Conservation (phyloP, 1,140 invertebrate species). For the Tetramorium simillimum region DNA sequence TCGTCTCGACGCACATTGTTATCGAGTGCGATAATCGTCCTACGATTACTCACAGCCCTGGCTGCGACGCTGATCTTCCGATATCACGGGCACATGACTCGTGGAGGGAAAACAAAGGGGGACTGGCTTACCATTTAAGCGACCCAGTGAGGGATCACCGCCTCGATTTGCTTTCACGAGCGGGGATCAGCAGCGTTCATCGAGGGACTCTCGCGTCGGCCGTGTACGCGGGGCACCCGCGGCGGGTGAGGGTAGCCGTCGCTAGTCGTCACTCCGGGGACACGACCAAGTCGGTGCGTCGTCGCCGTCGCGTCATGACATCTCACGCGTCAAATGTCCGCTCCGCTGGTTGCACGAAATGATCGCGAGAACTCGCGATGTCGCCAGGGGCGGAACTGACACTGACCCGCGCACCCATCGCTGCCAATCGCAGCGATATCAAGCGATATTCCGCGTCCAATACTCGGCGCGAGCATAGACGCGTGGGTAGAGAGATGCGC, state of each 20-base stretch:
- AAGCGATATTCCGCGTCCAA: not conserved
- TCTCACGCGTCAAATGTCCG: not conserved
- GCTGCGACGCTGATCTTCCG: not conserved
- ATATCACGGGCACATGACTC: not conserved
- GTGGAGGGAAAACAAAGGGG: not conserved
- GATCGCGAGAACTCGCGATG: slow-evolving; percentile 2
- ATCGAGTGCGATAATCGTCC: not conserved
- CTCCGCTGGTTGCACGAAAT: not conserved
- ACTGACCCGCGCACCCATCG: slow-evolving; percentile 3
- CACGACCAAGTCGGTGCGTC: not conserved
- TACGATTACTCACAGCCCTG: slow-evolving; percentile 11
- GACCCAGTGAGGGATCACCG: slow-evolving; percentile 50
- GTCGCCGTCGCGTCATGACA: slow-evolving; percentile 53
- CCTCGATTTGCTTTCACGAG: slow-evolving; percentile 57
- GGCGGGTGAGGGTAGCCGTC: not conserved
- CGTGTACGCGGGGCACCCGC: not conserved
- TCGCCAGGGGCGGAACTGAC: slow-evolving; percentile 39
- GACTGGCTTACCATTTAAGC: slow-evolving; percentile 61
- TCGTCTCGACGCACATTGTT: not conserved
- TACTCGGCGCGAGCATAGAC: slow-evolving; percentile 29
- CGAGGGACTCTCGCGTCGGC: not conserved
- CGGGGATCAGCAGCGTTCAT: slow-evolving; percentile 33
- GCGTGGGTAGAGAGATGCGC: not conserved
- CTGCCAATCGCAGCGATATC: not conserved
- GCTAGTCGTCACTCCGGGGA: slow-evolving; percentile 44